Base-by-base conservation (phyloP, 2,888 invertebrate species). In the Parochlus steinenii region DNA sequence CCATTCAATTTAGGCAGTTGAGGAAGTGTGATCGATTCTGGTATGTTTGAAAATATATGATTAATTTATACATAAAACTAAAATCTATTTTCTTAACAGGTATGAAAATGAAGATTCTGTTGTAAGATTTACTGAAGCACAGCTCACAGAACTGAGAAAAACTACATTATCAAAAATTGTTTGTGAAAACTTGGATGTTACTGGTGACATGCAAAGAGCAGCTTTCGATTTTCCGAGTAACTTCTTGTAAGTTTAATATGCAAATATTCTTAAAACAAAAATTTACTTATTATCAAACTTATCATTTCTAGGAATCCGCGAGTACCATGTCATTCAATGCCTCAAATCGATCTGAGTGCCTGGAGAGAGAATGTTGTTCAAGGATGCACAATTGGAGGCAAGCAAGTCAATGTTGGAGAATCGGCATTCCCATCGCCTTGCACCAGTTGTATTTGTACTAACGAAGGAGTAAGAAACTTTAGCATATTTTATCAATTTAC, bases 21-120 rank as follows among this genome's bases (percentile, higher is more conserved):
- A 73, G 87, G 45, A 85, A 86, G 51, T 95, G 95, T 50, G 97
- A 97, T 62, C 65, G 95, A 46, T 93, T 80, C 63, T 97, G 92
- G 87, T 75, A 50, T 62, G 62, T 44, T 24, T 8, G 25, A 18
- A 28, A 32, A n/a, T 20, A 17, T 38, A 22, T 15, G 20, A 18
- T 30, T 19, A 12, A 30, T 10, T 30, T 20, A 10, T 17, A 10
- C 8, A 24, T 15, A 19, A 19, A 28, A 17, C 24, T 20, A 25
- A 11, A 20, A 15, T n/a, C 8, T 26, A 19, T 24, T 25, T 28
- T 5, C 25, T 28, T 47, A 48, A 7, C 42, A 74, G 74, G 71
- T 93, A 92, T 54, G 90, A 90, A 58, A 89, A 83, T 42, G 77
- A 77, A 45, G 79, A 81, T 51, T 65, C 78, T 1, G 71, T 70